phyloP scores from a whole-genome alignment of 2,113 vertebrate genomes.

The Chamaetylas fuelleborni region DNA sequence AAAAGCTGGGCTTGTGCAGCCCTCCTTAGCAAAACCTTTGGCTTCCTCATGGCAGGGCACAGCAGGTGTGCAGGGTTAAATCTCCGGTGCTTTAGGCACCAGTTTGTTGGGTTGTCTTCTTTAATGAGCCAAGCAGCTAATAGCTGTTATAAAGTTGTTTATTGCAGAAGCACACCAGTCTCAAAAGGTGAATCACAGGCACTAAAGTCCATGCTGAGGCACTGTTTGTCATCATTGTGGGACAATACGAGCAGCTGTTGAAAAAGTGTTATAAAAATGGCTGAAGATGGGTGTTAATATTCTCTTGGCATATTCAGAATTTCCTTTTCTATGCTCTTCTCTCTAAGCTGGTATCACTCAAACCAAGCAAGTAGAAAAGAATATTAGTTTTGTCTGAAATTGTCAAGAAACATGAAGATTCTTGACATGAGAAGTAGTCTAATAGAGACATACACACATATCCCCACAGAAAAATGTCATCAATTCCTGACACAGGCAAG shows the following conservation, averaged over 20 bases:
- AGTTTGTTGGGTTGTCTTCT: too few species aligned
- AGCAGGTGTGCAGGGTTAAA: too few species aligned
- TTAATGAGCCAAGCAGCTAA: too few species aligned
- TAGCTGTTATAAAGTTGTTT: too few species aligned
- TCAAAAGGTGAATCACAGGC: too few species aligned
- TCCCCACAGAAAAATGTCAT: neutral
- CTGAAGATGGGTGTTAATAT: conserved; percentile 82
- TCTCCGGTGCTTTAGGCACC: too few species aligned
- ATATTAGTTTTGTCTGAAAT: conserved; percentile 35
- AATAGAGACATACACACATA: neutral
- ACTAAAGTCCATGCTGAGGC: neutral
- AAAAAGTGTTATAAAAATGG: conserved; percentile 83
- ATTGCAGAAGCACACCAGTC: too few species aligned
- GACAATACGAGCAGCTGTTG: conserved; percentile 76
- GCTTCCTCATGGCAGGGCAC: neutral
- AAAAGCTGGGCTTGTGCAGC: neutral
- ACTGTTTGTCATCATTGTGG: conserved; percentile 81
- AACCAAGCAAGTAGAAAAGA: conserved; percentile 45
- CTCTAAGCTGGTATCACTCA: conserved; percentile 55
- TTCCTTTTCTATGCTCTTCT: conserved; percentile 41
- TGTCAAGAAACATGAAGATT: conserved; percentile 6
- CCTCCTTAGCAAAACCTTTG: neutral
- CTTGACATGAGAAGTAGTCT: neutral
- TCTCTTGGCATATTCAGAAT: conserved; percentile 72
- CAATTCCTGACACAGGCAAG: neutral